phyloP scores from a whole-genome alignment of 1,140 invertebrate genomes.

The Zophobas atratus region DNA sequence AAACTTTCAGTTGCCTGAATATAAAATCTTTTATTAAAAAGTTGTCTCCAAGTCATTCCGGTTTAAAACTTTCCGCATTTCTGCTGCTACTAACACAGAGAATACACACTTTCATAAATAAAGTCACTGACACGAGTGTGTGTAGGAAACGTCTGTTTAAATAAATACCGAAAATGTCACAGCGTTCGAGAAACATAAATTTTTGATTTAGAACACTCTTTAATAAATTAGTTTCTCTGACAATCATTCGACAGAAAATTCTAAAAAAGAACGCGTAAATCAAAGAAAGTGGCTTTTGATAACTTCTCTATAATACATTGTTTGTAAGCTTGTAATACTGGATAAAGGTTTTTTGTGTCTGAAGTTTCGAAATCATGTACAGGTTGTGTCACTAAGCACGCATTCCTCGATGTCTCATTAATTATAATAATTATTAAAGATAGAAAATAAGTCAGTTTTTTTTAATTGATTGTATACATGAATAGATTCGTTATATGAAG shows the following conservation, averaged over 20 bases:
- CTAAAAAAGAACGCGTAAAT: constrained; percentile 6
- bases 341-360: too few relatives aligned
- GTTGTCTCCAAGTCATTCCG: constrained; percentile 27
- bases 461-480: too few relatives aligned
- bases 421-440: too few relatives aligned
- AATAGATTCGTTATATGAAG: too few relatives aligned
- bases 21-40: constrained; percentile 43
- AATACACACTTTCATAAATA: constrained; percentile 6
- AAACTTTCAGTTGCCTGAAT: constrained; percentile 40
- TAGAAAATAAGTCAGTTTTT: too few relatives aligned
- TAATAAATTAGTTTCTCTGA: constrained; percentile 11
- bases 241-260: constrained; percentile 5
- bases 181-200: not conserved
- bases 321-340: too few relatives aligned
- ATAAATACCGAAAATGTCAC: not conserved
- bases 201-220: constrained; percentile 7
- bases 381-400: too few relatives aligned
- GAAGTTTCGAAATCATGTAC: too few relatives aligned
- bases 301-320: too few relatives aligned
- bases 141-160: constrained; percentile 11
- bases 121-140: constrained; percentile 3
- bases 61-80: constrained; percentile 37
- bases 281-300: constrained; percentile 5
- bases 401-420: too few relatives aligned
- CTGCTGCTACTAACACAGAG: constrained; percentile 9